Conservation (phyloP, 1,140 invertebrate species). For the Bombus pyrosoma region DNA sequence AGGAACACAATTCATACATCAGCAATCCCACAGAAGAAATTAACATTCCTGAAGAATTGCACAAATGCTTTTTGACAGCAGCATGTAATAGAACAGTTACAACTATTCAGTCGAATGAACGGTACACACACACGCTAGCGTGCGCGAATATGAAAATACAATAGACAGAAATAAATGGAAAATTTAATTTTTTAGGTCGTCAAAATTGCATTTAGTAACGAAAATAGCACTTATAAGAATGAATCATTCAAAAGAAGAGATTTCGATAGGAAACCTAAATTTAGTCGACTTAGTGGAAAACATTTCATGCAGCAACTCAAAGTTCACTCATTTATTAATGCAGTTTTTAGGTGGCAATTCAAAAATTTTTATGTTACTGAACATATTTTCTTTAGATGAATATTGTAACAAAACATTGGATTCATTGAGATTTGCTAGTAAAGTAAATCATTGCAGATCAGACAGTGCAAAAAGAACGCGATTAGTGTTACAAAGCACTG, state of each 20-base stretch:
- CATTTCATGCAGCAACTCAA: slow-evolving; percentile 95
- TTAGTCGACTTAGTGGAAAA: slow-evolving; percentile 95
- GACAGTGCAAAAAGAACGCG: slow-evolving; percentile 83
- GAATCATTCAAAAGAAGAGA: slow-evolving; percentile 85
- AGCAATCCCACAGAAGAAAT: slow-evolving; percentile 89
- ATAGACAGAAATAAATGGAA: slow-evolving; percentile 61
- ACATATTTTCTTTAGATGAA: slow-evolving; percentile 92
- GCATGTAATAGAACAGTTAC: slow-evolving; percentile 89
- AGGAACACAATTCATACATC: slow-evolving; percentile 88
- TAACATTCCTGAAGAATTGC: slow-evolving; percentile 86
- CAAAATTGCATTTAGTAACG: slow-evolving; percentile 92
- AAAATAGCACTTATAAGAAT: slow-evolving; percentile 87
- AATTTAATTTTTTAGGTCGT: slow-evolving; percentile 78
- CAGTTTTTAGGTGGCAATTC: slow-evolving; percentile 95
- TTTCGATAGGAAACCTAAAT: slow-evolving; percentile 89
- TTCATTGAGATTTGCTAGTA: slow-evolving; percentile 90
- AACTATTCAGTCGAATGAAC: slow-evolving; percentile 90
- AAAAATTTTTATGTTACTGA: slow-evolving; percentile 95
- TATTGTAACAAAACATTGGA: slow-evolving; percentile 93
- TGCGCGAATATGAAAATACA: not conserved
- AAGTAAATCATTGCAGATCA: slow-evolving; percentile 88
- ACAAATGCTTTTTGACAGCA: slow-evolving; percentile 85
- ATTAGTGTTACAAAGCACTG: slow-evolving; percentile 64
- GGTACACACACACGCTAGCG: slow-evolving; percentile 78
- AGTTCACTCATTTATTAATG: slow-evolving; percentile 94